These are phyloP conservation scores for Brachionus plicatilis DNA, from an alignment of 1,140 invertebrate species.

Conservation along the genomic window DNA sequence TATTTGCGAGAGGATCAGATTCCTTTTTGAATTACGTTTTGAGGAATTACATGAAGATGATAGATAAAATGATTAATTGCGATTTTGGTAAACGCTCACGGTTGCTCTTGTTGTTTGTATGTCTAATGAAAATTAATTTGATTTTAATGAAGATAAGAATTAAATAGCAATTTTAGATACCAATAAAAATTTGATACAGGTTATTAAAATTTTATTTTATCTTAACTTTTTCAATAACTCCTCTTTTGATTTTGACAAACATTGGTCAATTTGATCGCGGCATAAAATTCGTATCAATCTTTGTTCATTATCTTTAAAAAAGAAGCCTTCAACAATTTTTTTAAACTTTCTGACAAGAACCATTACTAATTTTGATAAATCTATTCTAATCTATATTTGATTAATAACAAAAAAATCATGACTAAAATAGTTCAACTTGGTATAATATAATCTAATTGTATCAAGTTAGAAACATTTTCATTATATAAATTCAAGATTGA, in stretches of 20 bases:
- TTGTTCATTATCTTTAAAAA: not conserved
- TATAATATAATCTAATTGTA: not conserved
- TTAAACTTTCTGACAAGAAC: not conserved
- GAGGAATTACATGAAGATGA: not conserved
- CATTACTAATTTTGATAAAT: not conserved
- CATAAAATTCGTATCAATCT: not conserved
- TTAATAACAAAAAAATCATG: not conserved
- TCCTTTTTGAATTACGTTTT: not conserved
- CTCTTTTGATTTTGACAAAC: not conserved
- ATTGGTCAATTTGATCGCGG: not conserved
- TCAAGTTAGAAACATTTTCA: not conserved
- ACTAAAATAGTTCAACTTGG: not conserved
- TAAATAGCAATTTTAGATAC: not conserved
- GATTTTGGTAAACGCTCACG: not conserved
- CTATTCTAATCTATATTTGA: not conserved
- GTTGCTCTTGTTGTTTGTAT: not conserved
- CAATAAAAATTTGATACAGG: not conserved
- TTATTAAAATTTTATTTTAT: not conserved
- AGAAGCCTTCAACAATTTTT: not conserved
- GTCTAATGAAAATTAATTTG: conserved; percentile 29
- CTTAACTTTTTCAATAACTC: not conserved
- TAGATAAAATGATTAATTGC: conserved; percentile 19
- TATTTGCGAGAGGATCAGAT: not conserved
- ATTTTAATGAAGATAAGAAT: conserved; percentile 25
- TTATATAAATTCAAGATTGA: not conserved